phyloP scores from a whole-genome alignment of 2,888 invertebrate species.

The Caenorhabditis panamensis region DNA sequence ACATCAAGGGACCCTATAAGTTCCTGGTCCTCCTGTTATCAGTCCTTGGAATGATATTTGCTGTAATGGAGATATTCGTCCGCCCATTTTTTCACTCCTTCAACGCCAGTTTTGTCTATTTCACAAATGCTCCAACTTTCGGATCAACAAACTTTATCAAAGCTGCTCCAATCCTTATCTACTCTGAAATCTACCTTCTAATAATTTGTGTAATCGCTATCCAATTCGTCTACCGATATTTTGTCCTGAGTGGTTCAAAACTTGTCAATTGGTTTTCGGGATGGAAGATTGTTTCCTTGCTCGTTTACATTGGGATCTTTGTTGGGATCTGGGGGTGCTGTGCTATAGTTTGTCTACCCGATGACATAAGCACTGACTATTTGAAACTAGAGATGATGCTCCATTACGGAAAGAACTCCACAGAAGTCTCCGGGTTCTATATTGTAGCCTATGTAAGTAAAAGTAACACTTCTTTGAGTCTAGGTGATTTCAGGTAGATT shows the following conservation, averaged over 20 bases:
- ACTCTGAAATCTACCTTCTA: neutral
- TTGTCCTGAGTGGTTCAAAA: neutral
- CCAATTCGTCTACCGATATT: neutral
- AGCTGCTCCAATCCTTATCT: neutral
- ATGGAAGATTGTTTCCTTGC: neutral
- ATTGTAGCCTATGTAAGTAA: neutral
- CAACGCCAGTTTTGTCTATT: conserved; percentile 10
- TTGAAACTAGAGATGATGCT: neutral
- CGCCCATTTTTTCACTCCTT: conserved; percentile 16
- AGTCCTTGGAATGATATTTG: neutral
- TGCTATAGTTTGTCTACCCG: neutral
- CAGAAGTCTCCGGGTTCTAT: neutral
- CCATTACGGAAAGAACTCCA: neutral
- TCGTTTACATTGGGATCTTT: too few species aligned
- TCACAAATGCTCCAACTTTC: neutral
- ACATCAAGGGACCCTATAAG: neutral
- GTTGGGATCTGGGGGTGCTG: neutral
- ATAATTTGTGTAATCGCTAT: neutral
- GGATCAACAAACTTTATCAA: neutral
- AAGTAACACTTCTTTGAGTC: too few species aligned
- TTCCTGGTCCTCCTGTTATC: neutral
- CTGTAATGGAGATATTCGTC: neutral
- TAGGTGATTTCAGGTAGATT: too few species aligned
- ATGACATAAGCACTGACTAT: neutral
- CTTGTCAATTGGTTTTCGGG: neutral